Evolutionary conservation across 2,797 vertebrate genomes (phyloP).

Genomic region (Mastacembelus armatus): DNA sequence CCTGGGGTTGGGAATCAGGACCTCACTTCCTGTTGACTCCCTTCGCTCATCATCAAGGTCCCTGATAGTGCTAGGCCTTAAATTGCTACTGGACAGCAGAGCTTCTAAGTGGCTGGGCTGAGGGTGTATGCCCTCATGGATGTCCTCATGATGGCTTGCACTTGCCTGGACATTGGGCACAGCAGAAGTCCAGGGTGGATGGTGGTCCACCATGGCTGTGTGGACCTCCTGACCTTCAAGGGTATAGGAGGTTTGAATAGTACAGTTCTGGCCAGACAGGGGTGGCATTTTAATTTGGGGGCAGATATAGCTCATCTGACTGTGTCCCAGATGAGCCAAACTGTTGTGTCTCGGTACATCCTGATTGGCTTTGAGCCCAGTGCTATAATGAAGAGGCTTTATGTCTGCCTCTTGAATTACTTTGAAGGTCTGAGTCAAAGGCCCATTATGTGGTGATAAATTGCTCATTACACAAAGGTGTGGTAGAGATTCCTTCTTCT

Average conservation of each 20-base stretch:
- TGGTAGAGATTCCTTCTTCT: conserved; percentile 80
- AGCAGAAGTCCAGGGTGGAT: conserved; percentile 54
- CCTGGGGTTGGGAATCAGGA: conserved; percentile 74
- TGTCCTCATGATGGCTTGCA: conserved; percentile 42
- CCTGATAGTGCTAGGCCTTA: conserved; percentile 66
- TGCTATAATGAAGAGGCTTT: conserved; percentile 68
- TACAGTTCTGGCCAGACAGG: conserved; percentile 57
- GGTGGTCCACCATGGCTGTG: conserved; percentile 39
- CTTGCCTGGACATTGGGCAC: conserved; percentile 34
- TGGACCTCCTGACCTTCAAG: conserved; percentile 39
- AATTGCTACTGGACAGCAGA: conserved; percentile 51
- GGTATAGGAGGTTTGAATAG: conserved; percentile 45
- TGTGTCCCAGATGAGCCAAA: conserved; percentile 53
- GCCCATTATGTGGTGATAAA: conserved; percentile 79
- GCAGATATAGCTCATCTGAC: conserved; percentile 63
- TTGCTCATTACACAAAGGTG: conserved; percentile 79
- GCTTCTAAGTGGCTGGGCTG: conserved; percentile 64
- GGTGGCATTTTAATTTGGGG: conserved; percentile 61
- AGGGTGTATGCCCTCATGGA: conserved; percentile 62
- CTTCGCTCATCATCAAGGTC: conserved; percentile 73
- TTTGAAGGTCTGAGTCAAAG: conserved; percentile 81
- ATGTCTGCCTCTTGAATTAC: conserved; percentile 77
- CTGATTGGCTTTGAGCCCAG: conserved; percentile 64
- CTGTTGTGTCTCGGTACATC: conserved; percentile 69
- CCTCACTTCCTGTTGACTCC: conserved; percentile 82